These are phyloP conservation scores for Uria aalge DNA, from an alignment of 2,113 vertebrate genomes.

Conservation along the genomic window DNA sequence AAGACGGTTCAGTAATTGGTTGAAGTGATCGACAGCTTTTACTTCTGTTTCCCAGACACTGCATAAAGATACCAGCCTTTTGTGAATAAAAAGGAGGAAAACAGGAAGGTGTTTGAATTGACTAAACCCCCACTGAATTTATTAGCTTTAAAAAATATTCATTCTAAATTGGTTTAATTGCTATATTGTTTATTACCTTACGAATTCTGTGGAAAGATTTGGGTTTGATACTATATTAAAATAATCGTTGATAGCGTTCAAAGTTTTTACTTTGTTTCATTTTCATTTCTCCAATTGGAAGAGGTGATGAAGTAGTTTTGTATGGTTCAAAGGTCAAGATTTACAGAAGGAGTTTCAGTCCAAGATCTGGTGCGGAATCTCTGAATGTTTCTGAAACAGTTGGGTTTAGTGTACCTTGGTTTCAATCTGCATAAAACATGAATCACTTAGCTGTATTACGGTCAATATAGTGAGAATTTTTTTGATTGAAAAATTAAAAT, in stretches of 20 bases:
- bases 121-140: neutral
- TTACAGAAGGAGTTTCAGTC: neutral
- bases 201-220: neutral
- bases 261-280: neutral
- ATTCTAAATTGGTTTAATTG: neutral
- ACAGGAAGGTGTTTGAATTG: neutral
- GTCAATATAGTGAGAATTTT: neutral
- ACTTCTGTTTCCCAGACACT: neutral
- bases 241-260: neutral
- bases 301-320: neutral
- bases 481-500: neutral
- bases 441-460: neutral
- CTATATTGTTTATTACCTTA: neutral
- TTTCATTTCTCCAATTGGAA: neutral
- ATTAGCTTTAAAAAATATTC: neutral
- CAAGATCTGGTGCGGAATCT: neutral
- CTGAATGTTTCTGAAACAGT: neutral
- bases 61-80: neutral
- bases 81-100: neutral
- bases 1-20: neutral
- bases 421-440: neutral
- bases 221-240: neutral
- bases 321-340: neutral
- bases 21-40: neutral
- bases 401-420: neutral